Conservation (phyloP, 2,113 vertebrate species). For the Carettochelys insculpta region DNA sequence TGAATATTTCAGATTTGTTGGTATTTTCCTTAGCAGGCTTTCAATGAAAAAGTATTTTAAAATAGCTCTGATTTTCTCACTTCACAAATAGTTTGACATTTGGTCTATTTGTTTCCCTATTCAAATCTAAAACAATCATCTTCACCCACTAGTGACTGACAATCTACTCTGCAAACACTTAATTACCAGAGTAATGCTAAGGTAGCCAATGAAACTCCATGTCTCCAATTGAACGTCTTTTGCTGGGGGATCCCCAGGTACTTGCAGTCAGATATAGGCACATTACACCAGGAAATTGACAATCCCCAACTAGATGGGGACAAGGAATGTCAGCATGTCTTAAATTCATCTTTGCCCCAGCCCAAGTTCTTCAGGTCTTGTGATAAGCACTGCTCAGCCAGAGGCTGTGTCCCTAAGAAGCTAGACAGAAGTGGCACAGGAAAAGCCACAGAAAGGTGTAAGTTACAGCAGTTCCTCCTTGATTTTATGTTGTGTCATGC, state of each 20-base stretch:
- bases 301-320: background rate
- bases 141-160: background rate
- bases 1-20: background rate
- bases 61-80: background rate
- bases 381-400: background rate
- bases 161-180: background rate
- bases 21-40: background rate
- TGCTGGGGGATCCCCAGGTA: background rate
- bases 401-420: background rate
- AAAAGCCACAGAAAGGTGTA: background rate
- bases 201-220: background rate
- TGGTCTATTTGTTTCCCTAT: background rate
- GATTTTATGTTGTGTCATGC: background rate
- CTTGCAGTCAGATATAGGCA: background rate
- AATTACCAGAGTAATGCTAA: background rate
- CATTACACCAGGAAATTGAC: background rate
- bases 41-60: background rate
- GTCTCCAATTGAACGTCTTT: background rate
- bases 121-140: background rate
- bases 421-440: background rate
- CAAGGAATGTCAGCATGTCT: background rate
- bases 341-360: background rate
- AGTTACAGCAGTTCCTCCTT: background rate
- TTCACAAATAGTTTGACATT: background rate
- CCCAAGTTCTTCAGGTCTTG: background rate